These are phyloP conservation scores for Myotis pilosus DNA, from an alignment of 2,797 vertebrate species.

Conservation along the genomic window DNA sequence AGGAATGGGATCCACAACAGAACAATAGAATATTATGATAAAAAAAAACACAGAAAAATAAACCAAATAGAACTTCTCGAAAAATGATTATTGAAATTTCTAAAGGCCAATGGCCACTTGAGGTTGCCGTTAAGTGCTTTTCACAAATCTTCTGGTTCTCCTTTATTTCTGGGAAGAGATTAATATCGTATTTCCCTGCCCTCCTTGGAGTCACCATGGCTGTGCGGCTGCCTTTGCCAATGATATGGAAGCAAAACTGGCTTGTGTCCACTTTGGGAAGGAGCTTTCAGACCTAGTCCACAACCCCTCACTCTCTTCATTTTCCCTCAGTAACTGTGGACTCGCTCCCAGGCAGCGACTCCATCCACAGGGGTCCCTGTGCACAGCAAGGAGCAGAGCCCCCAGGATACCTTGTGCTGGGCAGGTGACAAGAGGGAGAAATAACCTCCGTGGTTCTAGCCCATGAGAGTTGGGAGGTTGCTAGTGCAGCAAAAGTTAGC, in stretches of 20 bases:
- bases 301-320: not conserved
- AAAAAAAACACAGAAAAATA: not conserved
- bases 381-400: not conserved
- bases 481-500: not conserved
- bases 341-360: not conserved
- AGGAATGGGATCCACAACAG: not conserved
- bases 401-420: too few species aligned
- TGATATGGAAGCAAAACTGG: too few species aligned
- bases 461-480: not conserved
- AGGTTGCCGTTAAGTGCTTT: not conserved
- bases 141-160: not conserved
- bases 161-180: not conserved
- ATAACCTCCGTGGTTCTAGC: not conserved
- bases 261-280: not conserved
- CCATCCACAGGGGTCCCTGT: fast-evolving
- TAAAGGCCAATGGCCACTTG: not conserved
- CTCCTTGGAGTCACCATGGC: too few species aligned
- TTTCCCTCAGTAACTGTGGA: fast-evolving
- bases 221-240: not conserved
- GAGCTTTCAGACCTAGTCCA: not conserved
- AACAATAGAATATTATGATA: not conserved
- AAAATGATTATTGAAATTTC: not conserved
- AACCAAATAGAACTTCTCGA: not conserved
- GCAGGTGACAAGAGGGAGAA: not conserved
- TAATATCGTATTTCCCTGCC: not conserved